Percentiles rank a stretch among this genome's conserved stretches.
phyloP scores from a whole-genome alignment of 2,888 invertebrate species.

The Stegana nigrithorax region DNA sequence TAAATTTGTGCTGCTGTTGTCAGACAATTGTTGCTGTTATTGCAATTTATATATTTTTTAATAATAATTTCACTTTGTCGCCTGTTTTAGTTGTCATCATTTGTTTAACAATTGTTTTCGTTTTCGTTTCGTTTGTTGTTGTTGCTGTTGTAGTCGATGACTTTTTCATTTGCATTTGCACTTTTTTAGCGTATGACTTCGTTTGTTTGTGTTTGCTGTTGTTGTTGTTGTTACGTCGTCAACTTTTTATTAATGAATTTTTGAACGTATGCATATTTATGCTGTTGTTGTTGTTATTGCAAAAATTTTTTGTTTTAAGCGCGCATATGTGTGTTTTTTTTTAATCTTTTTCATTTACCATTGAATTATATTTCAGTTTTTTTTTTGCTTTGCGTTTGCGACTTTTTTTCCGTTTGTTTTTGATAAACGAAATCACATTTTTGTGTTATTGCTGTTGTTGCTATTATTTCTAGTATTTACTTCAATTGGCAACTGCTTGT shows the following conservation, averaged over 20 bases:
- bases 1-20: conserved; percentile 31
- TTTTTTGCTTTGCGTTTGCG: not conserved
- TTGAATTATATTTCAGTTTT: not conserved
- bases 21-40: conserved; percentile 20
- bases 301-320: not conserved
- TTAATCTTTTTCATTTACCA: too few species aligned
- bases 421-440: not conserved
- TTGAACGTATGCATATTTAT: not conserved
- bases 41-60: too few species aligned
- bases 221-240: conserved; percentile 23
- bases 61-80: conserved; percentile 38
- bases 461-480: not conserved
- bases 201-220: conserved; percentile 19
- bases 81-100: conserved; percentile 20
- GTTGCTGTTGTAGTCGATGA: conserved; percentile 20
- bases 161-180: too few species aligned
- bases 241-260: conserved; percentile 1
- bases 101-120: conserved; percentile 17
- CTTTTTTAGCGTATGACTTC: not conserved
- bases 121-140: conserved; percentile 8
- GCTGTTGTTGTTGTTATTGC: conserved; percentile 25
- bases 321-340: too few species aligned
- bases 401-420: not conserved
- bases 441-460: not conserved
- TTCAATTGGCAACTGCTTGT: not conserved